Percentiles rank a stretch among this genome's conserved stretches.
Conservation (phyloP, 2,113 vertebrate genomes). For the Phodopus roborovskii region DNA sequence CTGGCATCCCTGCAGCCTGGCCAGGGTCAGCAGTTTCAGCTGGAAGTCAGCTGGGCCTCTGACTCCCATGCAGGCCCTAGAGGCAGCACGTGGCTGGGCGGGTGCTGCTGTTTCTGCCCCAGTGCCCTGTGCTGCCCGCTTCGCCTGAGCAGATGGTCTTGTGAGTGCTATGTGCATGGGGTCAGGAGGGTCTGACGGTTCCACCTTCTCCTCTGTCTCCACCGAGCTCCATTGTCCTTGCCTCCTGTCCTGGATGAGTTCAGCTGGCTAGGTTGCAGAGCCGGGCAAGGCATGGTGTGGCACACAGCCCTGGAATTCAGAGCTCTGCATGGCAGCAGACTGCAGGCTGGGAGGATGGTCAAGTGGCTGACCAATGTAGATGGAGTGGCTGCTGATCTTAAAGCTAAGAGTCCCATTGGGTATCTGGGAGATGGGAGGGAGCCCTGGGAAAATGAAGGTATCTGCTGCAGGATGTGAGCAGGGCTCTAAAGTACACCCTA, state of each 20-base stretch:
- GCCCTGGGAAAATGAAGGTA: background rate
- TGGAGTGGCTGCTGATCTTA: background rate
- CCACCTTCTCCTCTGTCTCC: background rate
- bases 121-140: constrained; percentile 77
- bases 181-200: constrained; percentile 71
- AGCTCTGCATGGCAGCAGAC: background rate
- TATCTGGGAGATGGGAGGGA: background rate
- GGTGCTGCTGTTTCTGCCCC: constrained; percentile 86
- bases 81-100: constrained; percentile 84
- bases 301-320: rapidly evolving
- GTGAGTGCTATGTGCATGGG: constrained; percentile 69
- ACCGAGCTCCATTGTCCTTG: background rate
- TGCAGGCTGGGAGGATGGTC: background rate
- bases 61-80: constrained; percentile 73
- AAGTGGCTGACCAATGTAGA: background rate
- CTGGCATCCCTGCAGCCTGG: background rate
- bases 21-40: background rate
- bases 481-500: no score
- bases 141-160: constrained; percentile 86
- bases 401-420: background rate
- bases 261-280: rapidly evolving
- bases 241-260: background rate
- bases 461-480: background rate
- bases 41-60: constrained; percentile 6
- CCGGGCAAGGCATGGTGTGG: rapidly evolving